Conservation (phyloP, 2,113 vertebrate genomes). For the Gavia stellata region DNA sequence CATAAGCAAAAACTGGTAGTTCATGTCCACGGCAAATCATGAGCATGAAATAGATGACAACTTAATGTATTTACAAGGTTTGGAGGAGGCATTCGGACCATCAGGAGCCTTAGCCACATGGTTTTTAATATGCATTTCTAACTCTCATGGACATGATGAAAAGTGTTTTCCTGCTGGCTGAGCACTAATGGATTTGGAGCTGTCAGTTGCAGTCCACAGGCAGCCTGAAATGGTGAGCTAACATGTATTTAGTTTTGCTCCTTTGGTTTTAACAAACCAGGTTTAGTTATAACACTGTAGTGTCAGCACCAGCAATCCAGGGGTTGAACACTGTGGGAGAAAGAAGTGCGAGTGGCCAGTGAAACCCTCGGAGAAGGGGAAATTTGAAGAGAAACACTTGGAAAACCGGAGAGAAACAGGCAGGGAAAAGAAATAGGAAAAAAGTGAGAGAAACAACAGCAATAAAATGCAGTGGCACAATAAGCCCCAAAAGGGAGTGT, state of each 20-base stretch:
- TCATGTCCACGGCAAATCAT: neutral
- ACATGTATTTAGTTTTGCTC: neutral
- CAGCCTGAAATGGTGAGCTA: neutral
- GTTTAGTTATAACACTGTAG: neutral
- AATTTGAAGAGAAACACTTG: neutral
- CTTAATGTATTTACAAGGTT: neutral
- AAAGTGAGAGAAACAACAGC: neutral
- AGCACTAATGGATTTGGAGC: slow-evolving; percentile 13
- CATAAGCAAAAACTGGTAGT: neutral
- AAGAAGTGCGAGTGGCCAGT: neutral
- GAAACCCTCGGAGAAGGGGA: neutral
- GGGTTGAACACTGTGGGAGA: neutral
- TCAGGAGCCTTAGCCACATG: neutral
- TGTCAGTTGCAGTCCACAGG: neutral
- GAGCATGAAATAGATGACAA: neutral
- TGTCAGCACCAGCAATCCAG: neutral
- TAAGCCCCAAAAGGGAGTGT: neutral
- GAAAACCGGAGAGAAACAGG: neutral
- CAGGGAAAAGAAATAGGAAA: neutral
- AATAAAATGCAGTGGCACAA: neutral
- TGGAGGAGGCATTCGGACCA: neutral
- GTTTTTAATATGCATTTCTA: neutral
- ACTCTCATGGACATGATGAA: neutral
- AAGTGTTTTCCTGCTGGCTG: slow-evolving; percentile 31
- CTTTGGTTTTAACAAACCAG: neutral